Base-by-base conservation (phyloP, 2,113 vertebrate genomes). In the Mastomys natalensis region DNA sequence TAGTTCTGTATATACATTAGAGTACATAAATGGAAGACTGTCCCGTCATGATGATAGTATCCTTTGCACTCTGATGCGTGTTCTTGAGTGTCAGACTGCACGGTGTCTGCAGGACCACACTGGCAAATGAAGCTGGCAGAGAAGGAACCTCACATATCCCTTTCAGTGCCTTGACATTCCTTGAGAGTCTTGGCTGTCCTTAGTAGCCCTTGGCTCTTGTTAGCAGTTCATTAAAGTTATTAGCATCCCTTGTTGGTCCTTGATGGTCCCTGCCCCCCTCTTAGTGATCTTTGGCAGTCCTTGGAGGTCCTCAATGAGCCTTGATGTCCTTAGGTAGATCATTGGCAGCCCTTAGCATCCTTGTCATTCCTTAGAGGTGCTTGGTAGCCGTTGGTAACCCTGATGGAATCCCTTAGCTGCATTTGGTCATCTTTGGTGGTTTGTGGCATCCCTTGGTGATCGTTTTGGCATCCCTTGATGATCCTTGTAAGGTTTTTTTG, bases 81-180 rank as follows among this genome's bases (percentile, higher is more conserved):
- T 11, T 51, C 89, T 82, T 19, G 22, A 48, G 45, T 29, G 48
- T 51, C 19, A 15, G 5, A 17, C 3, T 6, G 3, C 0, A 89
- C 0, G 1, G 15, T 55, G 70, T 53, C 1, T 0, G 89, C 51
- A 48, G 66, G n/a, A 15, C 43, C 48, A 0, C 1, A 0, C 2
- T 45, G 8, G 29, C 64, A 22, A 62, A 62, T 0, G 3, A 45
- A 17, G 29, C 78, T 17, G 4, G 40, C 21, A 2, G 24, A 13
- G 22, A 15, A 62, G 37, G 5, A 0, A 12, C 48, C 37, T 10
- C 13, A 34, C 24, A 7, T 22, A 31, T n/a, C 40, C 77, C 93
- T n/a, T 26, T 37, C 37, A 7, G 66, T 40, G 37, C 62, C 6
- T 55, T 70, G 15, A 17, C 85, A 0, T 34, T 3, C 17, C 60